Conservation (phyloP, 2,797 vertebrate species). For the Ctenochaetus hawaiiensis region DNA sequence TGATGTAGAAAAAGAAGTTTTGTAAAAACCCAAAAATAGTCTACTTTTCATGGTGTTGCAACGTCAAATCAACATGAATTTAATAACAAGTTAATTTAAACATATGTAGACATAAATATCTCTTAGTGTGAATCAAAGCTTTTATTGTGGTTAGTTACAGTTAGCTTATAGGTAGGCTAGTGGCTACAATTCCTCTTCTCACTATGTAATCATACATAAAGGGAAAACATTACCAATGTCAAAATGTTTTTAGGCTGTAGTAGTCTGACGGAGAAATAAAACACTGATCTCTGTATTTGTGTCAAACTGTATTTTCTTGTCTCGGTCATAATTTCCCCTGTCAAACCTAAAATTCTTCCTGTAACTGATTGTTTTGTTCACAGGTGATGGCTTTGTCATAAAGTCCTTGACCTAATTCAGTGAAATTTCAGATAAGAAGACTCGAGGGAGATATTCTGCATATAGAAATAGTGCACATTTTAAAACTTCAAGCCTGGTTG, state of each 20-base stretch:
- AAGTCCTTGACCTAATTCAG: neutral
- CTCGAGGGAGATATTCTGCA: neutral
- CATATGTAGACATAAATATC: neutral
- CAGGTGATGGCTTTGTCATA: neutral
- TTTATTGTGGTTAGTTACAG: neutral
- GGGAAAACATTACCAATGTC: too few relatives aligned
- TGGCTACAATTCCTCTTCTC: neutral
- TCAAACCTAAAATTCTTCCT: conserved; percentile 16
- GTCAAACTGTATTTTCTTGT: conserved; percentile 17
- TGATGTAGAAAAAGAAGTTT: neutral
- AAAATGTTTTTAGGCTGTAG: neutral
- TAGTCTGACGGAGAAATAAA: neutral
- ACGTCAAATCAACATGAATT: conserved; percentile 17
- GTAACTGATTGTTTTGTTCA: neutral
- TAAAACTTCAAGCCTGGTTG: neutral
- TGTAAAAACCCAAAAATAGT: neutral
- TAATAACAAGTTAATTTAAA: neutral
- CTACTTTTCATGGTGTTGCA: neutral
- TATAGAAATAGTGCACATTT: neutral
- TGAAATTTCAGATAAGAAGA: neutral
- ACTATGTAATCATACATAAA: neutral
- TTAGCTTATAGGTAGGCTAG: neutral
- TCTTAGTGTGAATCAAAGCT: neutral
- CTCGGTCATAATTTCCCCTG: conserved; percentile 18
- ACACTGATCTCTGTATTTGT: neutral